Conservation (phyloP, 2,113 vertebrate species). For the Monarcha castaneiventris region DNA sequence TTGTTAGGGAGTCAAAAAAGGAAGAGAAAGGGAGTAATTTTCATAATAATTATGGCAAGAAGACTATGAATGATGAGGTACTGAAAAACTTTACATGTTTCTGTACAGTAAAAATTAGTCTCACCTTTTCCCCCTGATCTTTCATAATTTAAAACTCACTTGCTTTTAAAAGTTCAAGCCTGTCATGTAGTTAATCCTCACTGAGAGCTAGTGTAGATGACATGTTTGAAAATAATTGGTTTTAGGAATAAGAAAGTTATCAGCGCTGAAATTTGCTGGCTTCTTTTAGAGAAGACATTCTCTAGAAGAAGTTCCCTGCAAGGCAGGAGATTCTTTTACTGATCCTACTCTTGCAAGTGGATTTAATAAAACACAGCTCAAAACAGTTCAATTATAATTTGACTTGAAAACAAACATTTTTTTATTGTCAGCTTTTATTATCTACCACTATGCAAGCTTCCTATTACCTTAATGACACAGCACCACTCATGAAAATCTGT, state of each 20-base stretch:
- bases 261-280: not conserved
- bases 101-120: not conserved
- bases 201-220: not conserved
- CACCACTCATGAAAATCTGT: not conserved
- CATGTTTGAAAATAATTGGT: conserved; percentile 38
- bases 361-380: not conserved
- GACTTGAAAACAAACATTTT: not conserved
- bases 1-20: not conserved
- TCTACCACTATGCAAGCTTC: not conserved
- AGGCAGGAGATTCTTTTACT: not conserved
- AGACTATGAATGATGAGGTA: not conserved
- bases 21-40: not conserved
- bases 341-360: not conserved
- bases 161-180: conserved; percentile 55
- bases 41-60: not conserved
- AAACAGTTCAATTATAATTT: not conserved
- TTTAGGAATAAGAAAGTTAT: conserved; percentile 15
- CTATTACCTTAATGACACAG: not conserved
- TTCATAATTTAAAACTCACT: conserved; percentile 34
- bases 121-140: conserved; percentile 27
- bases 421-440: not conserved
- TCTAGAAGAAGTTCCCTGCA: not conserved
- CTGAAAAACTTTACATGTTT: conserved; percentile 20
- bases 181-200: conserved; percentile 44
- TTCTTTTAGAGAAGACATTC: not conserved